Evolutionary conservation across 2,888 invertebrate genomes (phyloP).

Genomic region (Phlogophora meticulosa): DNA sequence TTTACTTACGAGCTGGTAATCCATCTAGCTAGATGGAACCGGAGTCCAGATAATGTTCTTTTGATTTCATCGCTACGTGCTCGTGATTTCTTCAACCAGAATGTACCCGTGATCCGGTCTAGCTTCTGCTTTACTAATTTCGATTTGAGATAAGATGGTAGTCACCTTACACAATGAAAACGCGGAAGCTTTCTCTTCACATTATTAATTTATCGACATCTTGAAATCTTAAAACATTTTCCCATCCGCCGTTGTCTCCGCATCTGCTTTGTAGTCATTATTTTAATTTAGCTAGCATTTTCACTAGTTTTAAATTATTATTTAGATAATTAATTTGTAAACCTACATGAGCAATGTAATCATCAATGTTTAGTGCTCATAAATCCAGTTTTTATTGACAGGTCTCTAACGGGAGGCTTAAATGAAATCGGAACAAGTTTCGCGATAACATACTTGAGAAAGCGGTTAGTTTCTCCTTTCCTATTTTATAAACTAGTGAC

Average conservation of each 20-base stretch:
- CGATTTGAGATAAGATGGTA: constrained; percentile 35
- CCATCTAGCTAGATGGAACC: too few relatives aligned
- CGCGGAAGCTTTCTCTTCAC: constrained; percentile 43
- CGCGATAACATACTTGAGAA: constrained; percentile 69
- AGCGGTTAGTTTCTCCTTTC: constrained; percentile 69
- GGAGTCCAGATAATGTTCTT: too few relatives aligned
- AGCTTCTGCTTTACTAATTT: constrained; percentile 21
- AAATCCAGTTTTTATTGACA: constrained; percentile 55
- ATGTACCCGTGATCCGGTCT: constrained; percentile 3
- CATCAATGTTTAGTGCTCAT: constrained; percentile 26
- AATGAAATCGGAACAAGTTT: constrained; percentile 74
- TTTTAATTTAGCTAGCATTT: constrained; percentile 17
- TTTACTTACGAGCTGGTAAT: too few relatives aligned
- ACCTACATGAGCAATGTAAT: not conserved
- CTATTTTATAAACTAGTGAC: constrained; percentile 60
- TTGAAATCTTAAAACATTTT: constrained; percentile 43
- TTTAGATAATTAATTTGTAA: constrained; percentile 9
- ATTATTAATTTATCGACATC: constrained; percentile 55
- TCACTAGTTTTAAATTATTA: constrained; percentile 3
- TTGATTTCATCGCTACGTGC: too few relatives aligned
- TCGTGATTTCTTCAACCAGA: not conserved
- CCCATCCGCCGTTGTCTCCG: constrained; percentile 13
- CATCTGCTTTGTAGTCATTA: constrained; percentile 5
- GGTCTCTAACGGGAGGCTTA: constrained; percentile 47
- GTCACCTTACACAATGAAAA: constrained; percentile 38